Base-by-base conservation (phyloP, 2,113 vertebrate genomes). In the Dascyllus trimaculatus region DNA sequence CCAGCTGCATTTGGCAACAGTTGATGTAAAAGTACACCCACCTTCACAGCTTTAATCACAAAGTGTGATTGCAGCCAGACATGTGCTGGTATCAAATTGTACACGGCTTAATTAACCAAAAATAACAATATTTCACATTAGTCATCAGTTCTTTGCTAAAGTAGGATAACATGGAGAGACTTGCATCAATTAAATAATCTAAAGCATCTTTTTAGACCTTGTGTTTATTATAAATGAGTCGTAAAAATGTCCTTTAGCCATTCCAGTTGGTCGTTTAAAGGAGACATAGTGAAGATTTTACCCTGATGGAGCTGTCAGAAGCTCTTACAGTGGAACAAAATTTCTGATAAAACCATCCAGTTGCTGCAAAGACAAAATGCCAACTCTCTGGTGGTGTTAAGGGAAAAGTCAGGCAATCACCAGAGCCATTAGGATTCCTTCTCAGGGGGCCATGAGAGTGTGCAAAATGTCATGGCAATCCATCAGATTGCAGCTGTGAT, bases 1-100 rank as follows among this genome's bases (percentile, higher is more conserved):
- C 4, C 29, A 45, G 7, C 64, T 60, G 25, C 46, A 78, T 84
- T 63, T 57, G 22, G 21, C 19, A 63, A 29, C 54, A 57, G 13
- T 66, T 53, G 61, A 75, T 82, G 18, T 57, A 32, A 56, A 80
- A n/a, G 11, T 17, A 68, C 45, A 75, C 38, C 51, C 18, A 56
- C 60, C 19, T 25, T 5, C 10, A 1, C 25, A 29, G 24, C 58
- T 73, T 72, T 26, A 13, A 73, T 26, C 24, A 76, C 26, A 61
- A 56, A 57, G 2, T 29, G 25, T 40, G 66, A 32, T 54, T 66
- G 4, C 7, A 72, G 19, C 57, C 46, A 75, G 58, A 59, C 7
- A 32, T 4, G 40, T 74, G 26, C 40, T 35, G 17, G 14, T 15
- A 29, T 38, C 25, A 21, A 25, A 40, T 29, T 6, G 18, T 46